These are phyloP conservation scores for Semnopithecus entellus DNA, from an alignment of 2,113 vertebrate genomes.

Conservation along the genomic window DNA sequence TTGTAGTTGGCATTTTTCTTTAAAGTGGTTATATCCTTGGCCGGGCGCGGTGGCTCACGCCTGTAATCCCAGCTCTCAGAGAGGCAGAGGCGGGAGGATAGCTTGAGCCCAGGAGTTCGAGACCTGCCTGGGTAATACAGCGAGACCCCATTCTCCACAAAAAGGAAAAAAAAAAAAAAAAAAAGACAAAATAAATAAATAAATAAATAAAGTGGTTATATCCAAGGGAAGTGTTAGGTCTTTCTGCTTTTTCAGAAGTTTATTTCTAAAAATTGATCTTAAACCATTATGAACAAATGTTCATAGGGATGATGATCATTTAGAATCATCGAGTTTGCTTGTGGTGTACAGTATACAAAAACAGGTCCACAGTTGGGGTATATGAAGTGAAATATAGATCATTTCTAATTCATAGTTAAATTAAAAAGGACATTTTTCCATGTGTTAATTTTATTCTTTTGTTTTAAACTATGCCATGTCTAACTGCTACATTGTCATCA, in stretches of 20 bases:
- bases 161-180: too few relatives aligned
- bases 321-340: neutral
- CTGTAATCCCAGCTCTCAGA: too few relatives aligned
- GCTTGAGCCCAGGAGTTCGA: too few relatives aligned
- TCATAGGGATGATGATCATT: neutral
- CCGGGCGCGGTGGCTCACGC: too few relatives aligned
- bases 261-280: slow-evolving; percentile 4
- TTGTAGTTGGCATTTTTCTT: neutral
- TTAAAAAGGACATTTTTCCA: slow-evolving; percentile 2
- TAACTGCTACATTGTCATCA: neutral
- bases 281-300: neutral
- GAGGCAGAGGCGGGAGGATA: too few relatives aligned
- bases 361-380: neutral
- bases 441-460: neutral
- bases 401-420: neutral
- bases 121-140: too few relatives aligned
- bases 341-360: neutral
- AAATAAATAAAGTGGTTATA: neutral
- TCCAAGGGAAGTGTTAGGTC: neutral
- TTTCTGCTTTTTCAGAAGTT: slow-evolving; percentile 1
- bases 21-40: neutral
- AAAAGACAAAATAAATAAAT: too few relatives aligned
- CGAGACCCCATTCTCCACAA: too few relatives aligned
- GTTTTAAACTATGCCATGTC: neutral
- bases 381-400: neutral